Conservation (phyloP, 2,113 vertebrate species). For the Pimephales promelas region DNA sequence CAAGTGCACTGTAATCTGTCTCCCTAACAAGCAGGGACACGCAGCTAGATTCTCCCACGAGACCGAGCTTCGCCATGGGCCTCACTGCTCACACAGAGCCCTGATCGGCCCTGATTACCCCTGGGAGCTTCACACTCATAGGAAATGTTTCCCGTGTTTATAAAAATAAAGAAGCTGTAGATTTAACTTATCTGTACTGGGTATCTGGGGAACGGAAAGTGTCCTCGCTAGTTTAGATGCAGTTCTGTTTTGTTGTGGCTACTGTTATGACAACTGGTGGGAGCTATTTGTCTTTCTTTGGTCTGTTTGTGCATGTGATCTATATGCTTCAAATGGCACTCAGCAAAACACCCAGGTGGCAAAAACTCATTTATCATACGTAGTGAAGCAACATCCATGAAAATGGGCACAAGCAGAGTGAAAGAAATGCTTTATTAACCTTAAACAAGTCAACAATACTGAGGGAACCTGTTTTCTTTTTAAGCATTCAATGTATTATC, state of each 20-base stretch:
- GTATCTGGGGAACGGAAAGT: background rate
- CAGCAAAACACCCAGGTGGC: conserved; percentile 34
- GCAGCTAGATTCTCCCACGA: conserved; percentile 42
- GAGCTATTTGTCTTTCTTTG: conserved; percentile 40
- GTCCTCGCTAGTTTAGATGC: background rate
- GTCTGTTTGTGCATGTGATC: conserved; percentile 20
- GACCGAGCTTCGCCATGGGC: conserved; percentile 32
- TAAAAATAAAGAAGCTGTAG: conserved; percentile 39
- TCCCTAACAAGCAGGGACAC: conserved; percentile 55
- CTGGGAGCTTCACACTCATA: conserved; percentile 28
- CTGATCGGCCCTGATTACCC: conserved; percentile 55
- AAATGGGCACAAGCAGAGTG: conserved; percentile 15
- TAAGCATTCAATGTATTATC: background rate
- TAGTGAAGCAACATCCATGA: background rate
- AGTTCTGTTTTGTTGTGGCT: conserved; percentile 50
- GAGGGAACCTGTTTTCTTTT: background rate
- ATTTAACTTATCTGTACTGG: background rate
- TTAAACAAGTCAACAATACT: background rate
- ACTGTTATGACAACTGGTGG: conserved; percentile 46
- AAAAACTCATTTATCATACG: conserved; percentile 41
- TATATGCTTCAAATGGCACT: conserved; percentile 45
- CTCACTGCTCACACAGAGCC: conserved; percentile 38
- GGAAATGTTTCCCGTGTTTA: conserved; percentile 40
- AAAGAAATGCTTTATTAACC: conserved; percentile 17
- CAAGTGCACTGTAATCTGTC: conserved; percentile 54